These are phyloP conservation scores for Mesocricetus auratus DNA, from an alignment of 2,113 vertebrate genomes.

Conservation along the genomic window DNA sequence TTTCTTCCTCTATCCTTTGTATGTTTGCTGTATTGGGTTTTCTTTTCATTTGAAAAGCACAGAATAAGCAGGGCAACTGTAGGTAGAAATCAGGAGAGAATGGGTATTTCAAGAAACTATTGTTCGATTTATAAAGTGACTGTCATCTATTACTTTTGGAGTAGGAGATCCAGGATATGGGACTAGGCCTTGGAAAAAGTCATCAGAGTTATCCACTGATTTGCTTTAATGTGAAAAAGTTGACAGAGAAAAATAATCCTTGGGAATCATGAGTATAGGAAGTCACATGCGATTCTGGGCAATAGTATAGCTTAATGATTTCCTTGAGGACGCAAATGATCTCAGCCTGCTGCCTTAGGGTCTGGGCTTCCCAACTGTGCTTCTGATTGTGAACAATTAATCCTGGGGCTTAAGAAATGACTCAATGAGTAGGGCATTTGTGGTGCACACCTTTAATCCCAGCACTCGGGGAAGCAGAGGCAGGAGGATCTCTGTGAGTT, in stretches of 20 bases:
- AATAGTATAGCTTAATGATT: not conserved
- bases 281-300: no score
- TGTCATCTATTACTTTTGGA: not conserved
- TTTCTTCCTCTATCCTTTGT: not conserved
- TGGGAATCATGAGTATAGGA: not conserved
- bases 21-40: not conserved
- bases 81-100: not conserved
- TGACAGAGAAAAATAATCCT: not conserved
- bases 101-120: not conserved
- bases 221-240: constrained; percentile 3
- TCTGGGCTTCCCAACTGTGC: not conserved
- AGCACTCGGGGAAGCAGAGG: no score
- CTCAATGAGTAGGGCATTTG: no score
- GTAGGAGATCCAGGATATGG: not conserved
- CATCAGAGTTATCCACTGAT: not conserved
- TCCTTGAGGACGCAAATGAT: not conserved
- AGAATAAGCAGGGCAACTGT: not conserved
- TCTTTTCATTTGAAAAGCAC: not conserved
- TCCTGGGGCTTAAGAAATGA: not conserved
- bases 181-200: not conserved
- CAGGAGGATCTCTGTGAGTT: no score
- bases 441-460: no score
- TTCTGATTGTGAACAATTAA: constrained; percentile 26
- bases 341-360: not conserved
- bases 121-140: not conserved